These are phyloP conservation scores for Anguilla obscura DNA, from an alignment of 2,797 vertebrate species.

Conservation along the genomic window DNA sequence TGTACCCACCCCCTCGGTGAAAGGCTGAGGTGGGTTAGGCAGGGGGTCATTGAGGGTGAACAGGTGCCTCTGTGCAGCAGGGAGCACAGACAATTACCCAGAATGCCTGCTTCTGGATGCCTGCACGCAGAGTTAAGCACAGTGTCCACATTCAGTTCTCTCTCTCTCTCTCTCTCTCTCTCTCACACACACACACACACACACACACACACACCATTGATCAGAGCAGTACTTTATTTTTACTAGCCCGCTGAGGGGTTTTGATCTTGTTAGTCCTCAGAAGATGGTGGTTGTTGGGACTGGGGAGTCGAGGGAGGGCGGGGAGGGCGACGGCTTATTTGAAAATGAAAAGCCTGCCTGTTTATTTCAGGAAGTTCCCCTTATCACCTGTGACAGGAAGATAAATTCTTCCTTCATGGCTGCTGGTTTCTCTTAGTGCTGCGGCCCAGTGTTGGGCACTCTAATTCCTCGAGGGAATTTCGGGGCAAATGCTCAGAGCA, in stretches of 20 bases:
- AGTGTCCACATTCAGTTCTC: neutral
- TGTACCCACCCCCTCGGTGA: neutral
- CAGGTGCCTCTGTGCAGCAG: neutral
- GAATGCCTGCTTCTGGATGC: neutral
- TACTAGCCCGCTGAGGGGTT: neutral
- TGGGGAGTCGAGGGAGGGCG: neutral
- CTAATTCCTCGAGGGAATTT: neutral
- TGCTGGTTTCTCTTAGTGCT: neutral
- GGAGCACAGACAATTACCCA: neutral
- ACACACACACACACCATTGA: neutral
- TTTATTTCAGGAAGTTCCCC: neutral
- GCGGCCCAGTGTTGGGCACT: neutral
- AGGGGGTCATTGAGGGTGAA: neutral
- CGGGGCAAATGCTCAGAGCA: neutral
- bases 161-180: neutral
- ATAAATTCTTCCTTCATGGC: neutral
- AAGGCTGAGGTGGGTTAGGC: neutral
- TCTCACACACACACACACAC: neutral
- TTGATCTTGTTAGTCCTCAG: constrained; percentile 6
- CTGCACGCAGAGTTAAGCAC: neutral
- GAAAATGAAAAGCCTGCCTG: neutral
- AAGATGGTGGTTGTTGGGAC: neutral
- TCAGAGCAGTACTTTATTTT: neutral
- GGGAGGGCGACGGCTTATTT: neutral
- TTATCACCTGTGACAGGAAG: constrained; percentile 14